phyloP scores from a whole-genome alignment of 2,113 vertebrate genomes.

The Syrmaticus mikado region DNA sequence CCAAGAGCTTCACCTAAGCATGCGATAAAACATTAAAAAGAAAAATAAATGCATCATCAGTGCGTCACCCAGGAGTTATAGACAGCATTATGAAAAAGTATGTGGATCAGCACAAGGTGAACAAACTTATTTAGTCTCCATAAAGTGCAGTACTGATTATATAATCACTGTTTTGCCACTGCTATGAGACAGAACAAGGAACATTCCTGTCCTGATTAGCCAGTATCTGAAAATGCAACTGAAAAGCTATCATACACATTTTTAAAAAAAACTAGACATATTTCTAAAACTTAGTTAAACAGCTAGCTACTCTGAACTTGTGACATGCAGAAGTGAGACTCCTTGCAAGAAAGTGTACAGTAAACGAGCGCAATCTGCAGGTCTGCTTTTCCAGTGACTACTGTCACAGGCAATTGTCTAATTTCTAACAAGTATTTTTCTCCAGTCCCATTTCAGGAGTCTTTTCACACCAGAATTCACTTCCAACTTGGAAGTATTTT shows the following conservation, averaged over 20 bases:
- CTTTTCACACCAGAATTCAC: background rate
- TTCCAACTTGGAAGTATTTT: background rate
- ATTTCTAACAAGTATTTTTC: background rate
- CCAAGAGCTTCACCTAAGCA: background rate
- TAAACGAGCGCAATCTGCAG: background rate
- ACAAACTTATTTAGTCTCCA: conserved; percentile 42
- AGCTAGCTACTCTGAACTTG: background rate
- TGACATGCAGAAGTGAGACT: background rate
- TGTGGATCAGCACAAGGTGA: background rate
- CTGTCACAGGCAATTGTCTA: background rate
- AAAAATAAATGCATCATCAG: background rate
- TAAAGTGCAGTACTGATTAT: conserved; percentile 34
- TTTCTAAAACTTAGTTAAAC: background rate
- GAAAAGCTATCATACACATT: conserved; percentile 8
- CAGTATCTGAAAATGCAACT: conserved; percentile 22
- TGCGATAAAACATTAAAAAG: background rate
- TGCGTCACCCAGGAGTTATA: background rate
- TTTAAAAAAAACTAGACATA: background rate
- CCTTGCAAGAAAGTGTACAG: background rate
- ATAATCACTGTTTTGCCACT: conserved; percentile 59
- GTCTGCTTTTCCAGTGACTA: background rate
- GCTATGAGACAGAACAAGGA: conserved; percentile 29
- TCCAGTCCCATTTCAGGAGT: background rate
- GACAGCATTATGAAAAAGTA: background rate
- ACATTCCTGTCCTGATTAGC: conserved; percentile 48